A percentile compares a stretch with the other conserved stretches of the same genome.
Conservation (phyloP, 2,113 vertebrate species). For the Corydoras maculifer region DNA sequence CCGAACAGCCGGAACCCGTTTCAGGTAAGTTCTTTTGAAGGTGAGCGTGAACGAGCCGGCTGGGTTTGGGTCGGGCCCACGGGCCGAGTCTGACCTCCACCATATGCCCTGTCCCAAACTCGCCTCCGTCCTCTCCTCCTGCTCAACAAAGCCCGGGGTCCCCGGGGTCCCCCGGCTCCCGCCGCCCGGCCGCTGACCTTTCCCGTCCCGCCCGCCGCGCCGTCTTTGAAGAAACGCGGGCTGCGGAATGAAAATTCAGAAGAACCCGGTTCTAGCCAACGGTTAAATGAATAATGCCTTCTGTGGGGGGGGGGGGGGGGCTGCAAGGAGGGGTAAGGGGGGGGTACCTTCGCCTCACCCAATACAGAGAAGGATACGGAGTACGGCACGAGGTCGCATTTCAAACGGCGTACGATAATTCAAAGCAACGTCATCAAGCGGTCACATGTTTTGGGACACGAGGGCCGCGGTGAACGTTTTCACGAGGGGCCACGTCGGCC, state of each 20-base stretch:
- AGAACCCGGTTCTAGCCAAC: neutral
- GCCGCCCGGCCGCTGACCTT: neutral
- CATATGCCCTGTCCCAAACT: constrained; percentile 43
- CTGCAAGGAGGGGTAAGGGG: no score
- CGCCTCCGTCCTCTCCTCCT: neutral
- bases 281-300: neutral
- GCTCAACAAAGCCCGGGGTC: neutral
- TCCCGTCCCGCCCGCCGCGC: neutral
- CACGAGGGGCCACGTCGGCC: no score
- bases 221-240: neutral
- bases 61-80: constrained; percentile 49
- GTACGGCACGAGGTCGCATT: no score
- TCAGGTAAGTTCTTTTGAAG: constrained; percentile 38
- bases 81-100: constrained; percentile 56
- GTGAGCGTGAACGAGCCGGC: constrained; percentile 50
- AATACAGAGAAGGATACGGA: no score
- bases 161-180: neutral
- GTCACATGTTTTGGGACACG: no score
- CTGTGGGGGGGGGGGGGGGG: neutral
- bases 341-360: no score
- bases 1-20: neutral
- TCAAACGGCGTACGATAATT: no score
- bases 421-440: no score
- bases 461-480: no score
- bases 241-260: neutral